Evolutionary conservation across 2,888 invertebrate species (phyloP).

Genomic region (Cataglyphis albicans): DNA sequence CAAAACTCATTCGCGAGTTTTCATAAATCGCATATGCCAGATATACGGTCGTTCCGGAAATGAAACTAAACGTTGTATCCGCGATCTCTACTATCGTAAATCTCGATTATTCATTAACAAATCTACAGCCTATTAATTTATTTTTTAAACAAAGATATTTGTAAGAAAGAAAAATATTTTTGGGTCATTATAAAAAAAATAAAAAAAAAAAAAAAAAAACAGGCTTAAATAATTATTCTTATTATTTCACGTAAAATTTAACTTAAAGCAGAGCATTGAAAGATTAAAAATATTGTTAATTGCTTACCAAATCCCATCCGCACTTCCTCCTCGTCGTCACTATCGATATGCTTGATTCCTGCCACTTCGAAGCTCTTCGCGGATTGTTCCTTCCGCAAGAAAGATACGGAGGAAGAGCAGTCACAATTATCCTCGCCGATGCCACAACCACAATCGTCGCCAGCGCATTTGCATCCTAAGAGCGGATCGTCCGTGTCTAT

Average conservation of each 20-base stretch:
- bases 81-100: not conserved
- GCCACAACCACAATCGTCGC: constrained; percentile 81
- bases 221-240: not conserved
- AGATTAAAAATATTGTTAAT: not conserved
- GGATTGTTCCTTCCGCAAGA: constrained; percentile 80
- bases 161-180: not conserved
- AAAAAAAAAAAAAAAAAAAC: not conserved
- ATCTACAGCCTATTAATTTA: not conserved
- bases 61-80: constrained; percentile 6
- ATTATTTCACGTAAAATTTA: not conserved
- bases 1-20: constrained; percentile 36
- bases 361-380: constrained; percentile 89
- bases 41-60: constrained; percentile 7
- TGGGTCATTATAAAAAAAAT: not conserved
- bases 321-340: constrained; percentile 90
- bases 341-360: constrained; percentile 91
- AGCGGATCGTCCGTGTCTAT: constrained; percentile 84
- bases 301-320: constrained; percentile 86
- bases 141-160: not conserved
- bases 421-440: constrained; percentile 78
- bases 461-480: constrained; percentile 83
- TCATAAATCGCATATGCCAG: constrained; percentile 9
- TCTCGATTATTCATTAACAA: not conserved
- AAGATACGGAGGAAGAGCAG: constrained; percentile 76
- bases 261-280: constrained; percentile 1